Conservation (phyloP, 2,113 vertebrate species). For the Zootoca vivipara region DNA sequence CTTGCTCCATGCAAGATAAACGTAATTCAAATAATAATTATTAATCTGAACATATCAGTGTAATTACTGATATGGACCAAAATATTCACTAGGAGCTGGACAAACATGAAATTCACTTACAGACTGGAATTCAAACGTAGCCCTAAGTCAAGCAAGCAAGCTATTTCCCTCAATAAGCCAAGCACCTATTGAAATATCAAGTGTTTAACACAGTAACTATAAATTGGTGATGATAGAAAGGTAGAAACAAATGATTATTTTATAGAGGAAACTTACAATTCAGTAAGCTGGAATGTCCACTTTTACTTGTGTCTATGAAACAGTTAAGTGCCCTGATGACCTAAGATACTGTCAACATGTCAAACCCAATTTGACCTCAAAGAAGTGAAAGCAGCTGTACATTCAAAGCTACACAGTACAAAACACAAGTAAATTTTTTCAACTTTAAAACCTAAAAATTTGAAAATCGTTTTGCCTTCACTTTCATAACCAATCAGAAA, state of each 20-base stretch:
- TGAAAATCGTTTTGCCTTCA: conserved; percentile 82
- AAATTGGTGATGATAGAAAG: conserved; percentile 77
- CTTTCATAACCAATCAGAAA: conserved; percentile 87
- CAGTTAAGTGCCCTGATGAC: conserved; percentile 71
- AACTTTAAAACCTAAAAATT: conserved; percentile 81
- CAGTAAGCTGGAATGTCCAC: conserved; percentile 73
- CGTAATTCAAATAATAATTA: conserved; percentile 70
- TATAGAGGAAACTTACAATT: conserved; percentile 72
- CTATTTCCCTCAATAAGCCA: conserved; percentile 61
- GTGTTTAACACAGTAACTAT: conserved; percentile 72
- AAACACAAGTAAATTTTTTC: conserved; percentile 77
- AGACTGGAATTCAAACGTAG: conserved; percentile 76
- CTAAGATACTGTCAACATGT: conserved; percentile 74
- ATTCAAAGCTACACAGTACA: conserved; percentile 83
- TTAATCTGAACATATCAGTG: conserved; percentile 69
- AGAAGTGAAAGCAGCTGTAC: conserved; percentile 80
- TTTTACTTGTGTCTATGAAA: conserved; percentile 74
- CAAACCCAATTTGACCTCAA: conserved; percentile 78
- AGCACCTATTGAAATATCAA: conserved; percentile 67
- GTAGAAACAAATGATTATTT: conserved; percentile 77
- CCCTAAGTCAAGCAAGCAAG: conserved; percentile 74
- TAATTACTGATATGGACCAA: conserved; percentile 70
- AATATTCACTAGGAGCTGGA: conserved; percentile 69
- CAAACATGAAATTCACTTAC: conserved; percentile 75
- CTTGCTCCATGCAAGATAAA: conserved; percentile 75